Percentiles rank a stretch among this genome's conserved stretches.
Conservation (phyloP, 1,140 invertebrate genomes). For the Sinonovacula constricta region DNA sequence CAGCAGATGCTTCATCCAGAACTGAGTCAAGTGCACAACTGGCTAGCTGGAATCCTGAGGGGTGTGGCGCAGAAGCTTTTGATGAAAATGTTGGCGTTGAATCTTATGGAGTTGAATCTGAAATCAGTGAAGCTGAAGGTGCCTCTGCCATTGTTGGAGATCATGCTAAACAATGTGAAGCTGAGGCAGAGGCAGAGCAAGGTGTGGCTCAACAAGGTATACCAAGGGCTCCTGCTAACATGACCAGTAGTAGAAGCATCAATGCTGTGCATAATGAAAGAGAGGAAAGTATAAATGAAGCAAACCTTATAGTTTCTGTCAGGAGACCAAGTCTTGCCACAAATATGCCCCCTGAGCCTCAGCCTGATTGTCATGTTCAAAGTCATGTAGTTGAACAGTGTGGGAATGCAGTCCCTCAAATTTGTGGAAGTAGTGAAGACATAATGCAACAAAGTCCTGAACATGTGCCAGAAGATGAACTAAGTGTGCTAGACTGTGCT, state of each 20-base stretch:
- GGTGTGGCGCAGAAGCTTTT: constrained; percentile 7
- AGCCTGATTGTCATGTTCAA: background rate
- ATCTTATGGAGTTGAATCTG: background rate
- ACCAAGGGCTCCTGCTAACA: too few species aligned
- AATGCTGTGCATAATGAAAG: constrained; percentile 1
- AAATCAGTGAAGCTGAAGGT: constrained; percentile 19
- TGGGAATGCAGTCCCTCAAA: background rate
- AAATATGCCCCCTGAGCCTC: background rate
- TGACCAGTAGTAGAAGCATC: too few species aligned
- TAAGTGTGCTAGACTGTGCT: constrained; percentile 8
- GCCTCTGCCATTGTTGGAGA: constrained; percentile 17
- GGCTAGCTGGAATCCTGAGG: background rate
- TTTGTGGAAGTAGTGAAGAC: background rate
- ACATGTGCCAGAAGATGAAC: constrained; percentile 48
- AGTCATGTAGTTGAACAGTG: constrained; percentile 5
- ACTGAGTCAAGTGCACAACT: constrained; percentile 27
- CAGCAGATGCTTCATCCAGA: constrained; percentile 1
- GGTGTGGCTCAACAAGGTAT: background rate
- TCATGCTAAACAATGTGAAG: constrained; percentile 21
- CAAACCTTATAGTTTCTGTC: background rate
- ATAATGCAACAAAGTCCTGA: too few species aligned
- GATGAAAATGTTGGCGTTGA: background rate
- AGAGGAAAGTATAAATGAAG: constrained; percentile 17
- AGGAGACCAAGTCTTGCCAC: background rate
- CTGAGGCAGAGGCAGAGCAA: constrained; percentile 4